These are phyloP conservation scores for Rhinophrynus dorsalis DNA, from an alignment of 2,797 vertebrate genomes.

Conservation along the genomic window DNA sequence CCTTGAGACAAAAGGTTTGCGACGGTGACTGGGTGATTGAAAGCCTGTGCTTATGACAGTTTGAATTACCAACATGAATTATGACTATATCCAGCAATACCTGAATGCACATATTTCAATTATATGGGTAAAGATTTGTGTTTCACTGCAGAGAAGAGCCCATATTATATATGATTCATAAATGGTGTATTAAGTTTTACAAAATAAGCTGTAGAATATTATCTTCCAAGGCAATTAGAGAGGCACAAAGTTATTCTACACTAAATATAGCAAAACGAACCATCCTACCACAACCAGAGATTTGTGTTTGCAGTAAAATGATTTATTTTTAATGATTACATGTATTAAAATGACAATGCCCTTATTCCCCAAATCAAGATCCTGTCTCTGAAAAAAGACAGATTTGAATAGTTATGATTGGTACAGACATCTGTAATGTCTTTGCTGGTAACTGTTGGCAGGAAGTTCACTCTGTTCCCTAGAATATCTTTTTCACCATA, in stretches of 20 bases:
- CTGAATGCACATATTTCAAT: not conserved
- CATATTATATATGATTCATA: not conserved
- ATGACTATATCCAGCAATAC: not conserved
- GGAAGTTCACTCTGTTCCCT: conserved; percentile 2
- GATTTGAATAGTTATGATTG: not conserved
- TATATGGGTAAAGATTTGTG: not conserved
- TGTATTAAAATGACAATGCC: conserved; percentile 2
- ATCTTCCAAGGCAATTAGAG: not conserved
- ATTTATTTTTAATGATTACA: conserved; percentile 22
- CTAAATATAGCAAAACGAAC: conserved; percentile 8
- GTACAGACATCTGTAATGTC: not conserved
- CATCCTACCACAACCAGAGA: not conserved
- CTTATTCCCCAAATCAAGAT: not conserved
- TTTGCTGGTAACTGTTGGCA: conserved; percentile 2
- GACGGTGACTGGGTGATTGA: not conserved
- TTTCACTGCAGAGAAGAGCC: not conserved
- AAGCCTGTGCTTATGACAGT: not conserved
- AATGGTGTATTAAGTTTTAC: not conserved
- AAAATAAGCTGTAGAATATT: not conserved
- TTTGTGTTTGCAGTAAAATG: not conserved
- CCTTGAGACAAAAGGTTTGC: conserved; percentile 15
- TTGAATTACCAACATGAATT: conserved; percentile 20
- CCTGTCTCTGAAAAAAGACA: conserved; percentile 21
- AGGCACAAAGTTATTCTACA: not conserved
- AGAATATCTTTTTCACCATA: not conserved